Base-by-base conservation (phyloP, 2,888 invertebrate genomes). In the Dasysyrphus tricinctus region DNA sequence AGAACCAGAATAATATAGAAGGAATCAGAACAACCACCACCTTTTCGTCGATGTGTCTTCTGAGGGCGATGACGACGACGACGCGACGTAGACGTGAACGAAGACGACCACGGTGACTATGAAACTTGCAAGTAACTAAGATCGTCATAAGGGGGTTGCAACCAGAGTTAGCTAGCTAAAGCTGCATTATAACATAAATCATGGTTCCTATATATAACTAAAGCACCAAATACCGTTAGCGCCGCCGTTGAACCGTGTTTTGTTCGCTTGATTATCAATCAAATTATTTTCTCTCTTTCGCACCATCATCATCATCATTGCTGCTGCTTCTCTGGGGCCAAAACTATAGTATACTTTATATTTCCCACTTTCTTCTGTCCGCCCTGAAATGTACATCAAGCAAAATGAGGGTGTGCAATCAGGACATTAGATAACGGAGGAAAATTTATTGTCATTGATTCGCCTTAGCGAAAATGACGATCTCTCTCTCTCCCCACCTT, bases 391-490 rank as follows among this genome's bases (percentile, higher is more conserved):
- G 82, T 86, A 86, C 86, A 86, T 86, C 86, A 82, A 86, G 72
- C 82, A 74, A 86, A 86, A 86, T 86, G 86, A 86, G 86, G 86
- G 86, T 86, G 86, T 86, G 86, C 86, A 86, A 86, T 86, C 86
- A 86, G 86, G 86, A 86, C 86, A 86, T 86, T 79, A 86, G 86
- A 86, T 86, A 86, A 86, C 86, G 65, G 75, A 82, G 65, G 78
- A 82, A 86, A 86, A 86, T 86, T 86, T 86, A 86, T 86, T 86
- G 86, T 86, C 82, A 86, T 86, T 86, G 86, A 86, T 86, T 86
- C 82, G 78, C 82, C 69, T 69, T 54, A 42, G 61, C 69, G 85
- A 79, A 54, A 54, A 82, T 82, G 86, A 86, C 86, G 86, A 86
- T 86, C 86, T 85, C 79, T 73, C 77, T 78, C 63, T 54, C 39